Conservation (phyloP, 2,113 vertebrate species). For the Gallinago undulata region DNA sequence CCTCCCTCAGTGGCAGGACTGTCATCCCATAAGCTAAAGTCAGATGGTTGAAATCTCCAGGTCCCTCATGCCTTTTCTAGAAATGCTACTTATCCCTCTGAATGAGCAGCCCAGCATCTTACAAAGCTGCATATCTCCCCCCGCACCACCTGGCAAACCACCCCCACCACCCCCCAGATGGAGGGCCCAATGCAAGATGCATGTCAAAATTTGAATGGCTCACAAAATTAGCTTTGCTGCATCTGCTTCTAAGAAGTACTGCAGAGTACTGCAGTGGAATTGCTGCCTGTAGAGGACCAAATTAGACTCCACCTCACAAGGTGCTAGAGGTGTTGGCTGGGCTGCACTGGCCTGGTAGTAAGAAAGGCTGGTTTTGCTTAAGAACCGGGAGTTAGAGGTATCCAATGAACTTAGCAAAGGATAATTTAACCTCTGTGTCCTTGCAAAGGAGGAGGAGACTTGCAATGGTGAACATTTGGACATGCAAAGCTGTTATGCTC, state of each 20-base stretch:
- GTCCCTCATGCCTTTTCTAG: not conserved
- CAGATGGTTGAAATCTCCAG: not conserved
- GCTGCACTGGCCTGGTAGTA: not conserved
- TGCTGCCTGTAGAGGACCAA: not conserved
- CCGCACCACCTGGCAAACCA: not conserved
- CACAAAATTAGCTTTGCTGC: not conserved
- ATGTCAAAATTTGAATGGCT: not conserved
- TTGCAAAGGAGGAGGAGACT: not conserved
- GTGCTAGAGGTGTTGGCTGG: not conserved
- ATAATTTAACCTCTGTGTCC: not conserved
- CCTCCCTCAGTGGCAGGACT: not conserved
- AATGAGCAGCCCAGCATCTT: not conserved
- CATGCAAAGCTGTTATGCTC: not conserved
- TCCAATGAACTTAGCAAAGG: not conserved
- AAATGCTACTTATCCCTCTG: not conserved
- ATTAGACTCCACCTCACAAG: not conserved
- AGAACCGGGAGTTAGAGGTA: not conserved
- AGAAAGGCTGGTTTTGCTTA: not conserved
- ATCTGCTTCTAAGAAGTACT: not conserved
- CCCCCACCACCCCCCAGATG: accelerated
- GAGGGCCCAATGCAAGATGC: not conserved
- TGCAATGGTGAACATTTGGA: not conserved
- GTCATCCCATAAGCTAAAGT: not conserved
- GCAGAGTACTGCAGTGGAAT: not conserved
- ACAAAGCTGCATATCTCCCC: not conserved